phyloP scores from a whole-genome alignment of 2,888 invertebrate species.

The Hydrotaea cyrtoneurina region DNA sequence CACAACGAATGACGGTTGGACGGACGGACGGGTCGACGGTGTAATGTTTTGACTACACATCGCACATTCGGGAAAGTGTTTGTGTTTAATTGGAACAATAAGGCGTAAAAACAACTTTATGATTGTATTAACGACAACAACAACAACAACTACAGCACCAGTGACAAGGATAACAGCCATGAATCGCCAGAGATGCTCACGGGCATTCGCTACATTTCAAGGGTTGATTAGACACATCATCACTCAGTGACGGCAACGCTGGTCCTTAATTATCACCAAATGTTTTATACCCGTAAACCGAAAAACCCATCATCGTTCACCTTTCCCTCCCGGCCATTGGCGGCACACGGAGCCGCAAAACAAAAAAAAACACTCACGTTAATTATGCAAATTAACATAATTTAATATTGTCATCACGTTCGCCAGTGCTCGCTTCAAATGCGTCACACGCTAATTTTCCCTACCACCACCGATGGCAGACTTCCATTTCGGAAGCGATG shows the following conservation, averaged over 20 bases:
- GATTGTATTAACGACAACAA: constrained; percentile 10
- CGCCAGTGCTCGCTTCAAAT: constrained; percentile 18
- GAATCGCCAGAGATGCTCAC: constrained; percentile 57
- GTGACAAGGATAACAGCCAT: constrained; percentile 1
- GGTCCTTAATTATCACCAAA: constrained; percentile 35
- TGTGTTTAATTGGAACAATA: constrained; percentile 63
- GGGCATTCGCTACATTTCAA: constrained; percentile 71
- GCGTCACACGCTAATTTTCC: constrained; percentile 27
- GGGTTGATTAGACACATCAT: constrained; percentile 75
- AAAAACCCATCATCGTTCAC: constrained; percentile 45
- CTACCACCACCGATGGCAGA: constrained; percentile 32
- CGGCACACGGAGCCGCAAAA: neutral
- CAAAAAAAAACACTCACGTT: constrained; percentile 68
- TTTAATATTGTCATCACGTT: constrained; percentile 80
- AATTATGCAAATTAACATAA: constrained; percentile 79
- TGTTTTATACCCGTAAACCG: too few relatives aligned
- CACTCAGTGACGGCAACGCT: constrained; percentile 39
- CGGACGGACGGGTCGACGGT: constrained; percentile 27
- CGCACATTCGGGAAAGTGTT: constrained; percentile 13
- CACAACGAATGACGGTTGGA: neutral
- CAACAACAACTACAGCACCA: too few relatives aligned
- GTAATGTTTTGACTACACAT: constrained; percentile 47
- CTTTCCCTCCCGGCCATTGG: constrained; percentile 33
- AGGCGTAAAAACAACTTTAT: constrained; percentile 53
- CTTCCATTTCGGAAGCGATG: neutral